A percentile compares a stretch with the other conserved stretches of the same genome.
phyloP scores from a whole-genome alignment of 2,888 invertebrate genomes.

The Volucella zonaria region DNA sequence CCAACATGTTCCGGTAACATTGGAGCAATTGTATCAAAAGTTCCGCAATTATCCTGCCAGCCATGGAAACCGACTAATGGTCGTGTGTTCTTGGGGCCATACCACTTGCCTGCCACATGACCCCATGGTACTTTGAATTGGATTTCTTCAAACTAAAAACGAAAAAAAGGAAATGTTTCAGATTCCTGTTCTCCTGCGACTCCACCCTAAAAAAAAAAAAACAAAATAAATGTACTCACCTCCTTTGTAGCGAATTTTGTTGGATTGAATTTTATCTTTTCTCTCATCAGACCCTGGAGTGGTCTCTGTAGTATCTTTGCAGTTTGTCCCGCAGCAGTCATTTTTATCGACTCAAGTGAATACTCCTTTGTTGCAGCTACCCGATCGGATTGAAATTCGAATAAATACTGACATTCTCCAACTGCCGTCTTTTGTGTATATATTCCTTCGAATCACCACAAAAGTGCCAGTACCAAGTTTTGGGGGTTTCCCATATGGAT shows the following conservation, averaged over 20 bases:
- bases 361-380: conserved; percentile 5
- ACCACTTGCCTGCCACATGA: conserved; percentile 87
- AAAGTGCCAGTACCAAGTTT: no score
- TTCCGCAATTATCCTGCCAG: conserved; percentile 90
- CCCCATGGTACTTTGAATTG: conserved; percentile 88
- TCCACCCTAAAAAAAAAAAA: background rate
- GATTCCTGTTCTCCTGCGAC: background rate
- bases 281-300: conserved; percentile 46
- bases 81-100: conserved; percentile 86
- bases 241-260: conserved; percentile 33
- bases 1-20: conserved; percentile 83
- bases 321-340: conserved; percentile 4
- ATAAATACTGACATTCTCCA: no score
- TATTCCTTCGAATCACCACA: no score
- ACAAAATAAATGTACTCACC: background rate
- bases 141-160: conserved; percentile 85
- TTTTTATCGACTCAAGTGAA: background rate
- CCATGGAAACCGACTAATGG: conserved; percentile 90
- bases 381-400: background rate
- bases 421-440: no score
- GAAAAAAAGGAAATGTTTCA: background rate
- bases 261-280: conserved; percentile 23
- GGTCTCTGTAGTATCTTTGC: conserved; percentile 35
- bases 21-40: conserved; percentile 88
- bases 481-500: no score